Base-by-base conservation (phyloP, 2,888 invertebrate species). In the Elaeidobius kamerunicus region DNA sequence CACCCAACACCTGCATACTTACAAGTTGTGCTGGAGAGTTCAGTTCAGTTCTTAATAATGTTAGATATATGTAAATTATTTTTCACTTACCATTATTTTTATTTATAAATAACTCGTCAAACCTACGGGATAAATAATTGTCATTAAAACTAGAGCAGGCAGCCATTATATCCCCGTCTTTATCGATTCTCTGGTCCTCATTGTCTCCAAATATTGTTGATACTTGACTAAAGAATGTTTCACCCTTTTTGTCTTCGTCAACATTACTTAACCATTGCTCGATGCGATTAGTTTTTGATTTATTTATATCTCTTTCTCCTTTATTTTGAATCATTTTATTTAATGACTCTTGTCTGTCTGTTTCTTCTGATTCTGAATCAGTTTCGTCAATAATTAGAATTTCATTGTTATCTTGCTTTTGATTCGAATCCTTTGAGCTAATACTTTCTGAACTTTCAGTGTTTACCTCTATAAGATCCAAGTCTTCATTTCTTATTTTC, bases 81-180 rank as follows among this genome's bases (percentile, higher is more conserved):
- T n/a, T n/a, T n/a, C 18, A 27, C 36, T 44, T 36, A 50, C 49
- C 27, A 16, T 40, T 45, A 30, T 38, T 28, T 14, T 42, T 50
- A 16, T 55, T 56, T 32, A 54, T 45, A 55, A 67, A 66, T 32
- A 67, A 47, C 43, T 67, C 62, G 49, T 68, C 65, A 60, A 67
- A 67, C 38, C 62, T 55, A 20, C 55, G 55, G 43, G 47, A 41
- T 30, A 52, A 17, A 16, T 35, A 20, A 16, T 39, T 20, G n/a
- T 61, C 55, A 18, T 61, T 36, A 48, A 62, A 61, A 5, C 67
- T 67, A 7, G 67, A 67, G 59, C 63, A 67, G 18, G 58, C 55
- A 47, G 64, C 65, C 34, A 52, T 35, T 2, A 47, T 41, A 39
- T 48, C 52, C 15, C 45, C 55, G 27, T 56, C 57, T 32, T 56